Evolutionary conservation across 2,113 vertebrate genomes (phyloP).

Genomic region (Cnemophilus loriae): DNA sequence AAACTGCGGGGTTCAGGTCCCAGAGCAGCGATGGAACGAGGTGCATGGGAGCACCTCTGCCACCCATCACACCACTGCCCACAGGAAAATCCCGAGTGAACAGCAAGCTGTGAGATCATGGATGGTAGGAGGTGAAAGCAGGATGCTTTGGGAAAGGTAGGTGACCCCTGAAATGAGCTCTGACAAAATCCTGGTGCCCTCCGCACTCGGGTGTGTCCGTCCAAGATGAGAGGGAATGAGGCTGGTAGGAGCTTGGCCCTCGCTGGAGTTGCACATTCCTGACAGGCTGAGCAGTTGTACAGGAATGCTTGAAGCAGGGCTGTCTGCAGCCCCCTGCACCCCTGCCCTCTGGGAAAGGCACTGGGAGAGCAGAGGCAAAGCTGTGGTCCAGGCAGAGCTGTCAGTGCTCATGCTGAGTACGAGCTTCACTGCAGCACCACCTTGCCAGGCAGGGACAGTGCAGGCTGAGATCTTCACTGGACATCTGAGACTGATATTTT

Average conservation of each 20-base stretch:
- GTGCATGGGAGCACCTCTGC: background rate
- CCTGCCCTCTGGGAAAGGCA: background rate
- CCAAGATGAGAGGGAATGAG: background rate
- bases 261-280: background rate
- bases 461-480: background rate
- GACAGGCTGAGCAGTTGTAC: background rate
- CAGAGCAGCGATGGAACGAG: background rate
- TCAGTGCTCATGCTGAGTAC: background rate
- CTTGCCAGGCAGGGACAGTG: background rate
- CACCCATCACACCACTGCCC: background rate
- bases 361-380: background rate
- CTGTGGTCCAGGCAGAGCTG: background rate
- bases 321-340: background rate
- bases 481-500: background rate
- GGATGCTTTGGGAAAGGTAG: background rate
- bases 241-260: background rate
- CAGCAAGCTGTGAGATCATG: background rate
- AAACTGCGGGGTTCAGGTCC: background rate
- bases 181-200: background rate
- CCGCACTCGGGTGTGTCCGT: background rate
- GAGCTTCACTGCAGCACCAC: background rate
- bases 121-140: background rate
- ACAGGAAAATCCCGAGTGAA: background rate
- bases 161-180: background rate
- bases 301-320: background rate